These are phyloP conservation scores for Trachymyrmex cornetzi DNA, from an alignment of 1,140 invertebrate species.

Conservation along the genomic window DNA sequence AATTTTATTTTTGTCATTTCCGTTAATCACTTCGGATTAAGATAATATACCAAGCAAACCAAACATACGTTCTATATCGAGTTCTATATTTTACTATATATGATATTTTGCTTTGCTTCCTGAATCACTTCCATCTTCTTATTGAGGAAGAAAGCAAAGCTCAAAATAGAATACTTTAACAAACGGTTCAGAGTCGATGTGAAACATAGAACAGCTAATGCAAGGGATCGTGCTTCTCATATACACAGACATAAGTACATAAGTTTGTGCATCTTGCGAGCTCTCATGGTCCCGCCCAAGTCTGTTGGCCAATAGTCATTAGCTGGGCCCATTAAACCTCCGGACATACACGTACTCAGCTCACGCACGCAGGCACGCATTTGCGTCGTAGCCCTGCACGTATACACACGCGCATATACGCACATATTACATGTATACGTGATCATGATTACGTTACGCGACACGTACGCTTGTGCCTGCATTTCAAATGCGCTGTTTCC, in stretches of 20 bases:
- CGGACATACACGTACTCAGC: conserved; percentile 69
- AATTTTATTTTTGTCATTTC: conserved; percentile 29
- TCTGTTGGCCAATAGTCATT: conserved; percentile 87
- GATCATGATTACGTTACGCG: conserved; percentile 54
- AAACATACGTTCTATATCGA: background rate
- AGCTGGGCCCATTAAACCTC: conserved; percentile 86
- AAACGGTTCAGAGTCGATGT: conserved; percentile 23
- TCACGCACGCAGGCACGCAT: conserved; percentile 66
- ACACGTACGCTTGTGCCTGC: conserved; percentile 24
- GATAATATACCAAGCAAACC: background rate
- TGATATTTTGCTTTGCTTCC: background rate
- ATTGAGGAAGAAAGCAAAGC: conserved; percentile 14
- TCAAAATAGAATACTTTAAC: conserved; percentile 6
- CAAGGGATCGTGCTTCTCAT: conserved; percentile 21
- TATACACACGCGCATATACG: background rate
- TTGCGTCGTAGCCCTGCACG: background rate
- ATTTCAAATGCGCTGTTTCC: conserved; percentile 61
- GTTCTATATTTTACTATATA: background rate
- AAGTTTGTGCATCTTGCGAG: conserved; percentile 65
- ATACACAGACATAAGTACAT: conserved; percentile 34
- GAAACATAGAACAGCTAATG: conserved; percentile 45
- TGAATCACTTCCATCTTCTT: background rate
- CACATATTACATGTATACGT: background rate
- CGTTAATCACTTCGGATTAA: background rate
- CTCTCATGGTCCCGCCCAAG: conserved; percentile 85